These are phyloP conservation scores for Pachyseris speciosa DNA, from an alignment of 64 coral and sea anemone species.

Conservation along the genomic window DNA sequence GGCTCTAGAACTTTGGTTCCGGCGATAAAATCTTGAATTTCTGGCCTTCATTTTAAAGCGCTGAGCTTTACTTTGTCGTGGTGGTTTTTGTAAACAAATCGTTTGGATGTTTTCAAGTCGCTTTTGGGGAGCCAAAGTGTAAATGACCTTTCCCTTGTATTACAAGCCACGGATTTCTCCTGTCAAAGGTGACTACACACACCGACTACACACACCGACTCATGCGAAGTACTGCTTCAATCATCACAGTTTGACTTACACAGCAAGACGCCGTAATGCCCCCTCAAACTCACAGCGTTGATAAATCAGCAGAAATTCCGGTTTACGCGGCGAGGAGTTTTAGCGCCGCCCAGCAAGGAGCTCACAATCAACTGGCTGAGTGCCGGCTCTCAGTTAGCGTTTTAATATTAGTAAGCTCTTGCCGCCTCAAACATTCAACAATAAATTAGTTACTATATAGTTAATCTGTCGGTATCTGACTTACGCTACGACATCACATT, in stretches of 20 bases:
- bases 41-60: too few relatives aligned
- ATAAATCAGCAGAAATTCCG: neutral
- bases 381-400: neutral
- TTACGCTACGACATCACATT: neutral
- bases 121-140: neutral
- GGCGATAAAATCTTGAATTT: neutral
- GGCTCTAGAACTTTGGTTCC: neutral
- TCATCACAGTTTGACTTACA: neutral
- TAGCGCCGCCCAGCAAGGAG: neutral
- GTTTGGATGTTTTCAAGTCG: too few relatives aligned
- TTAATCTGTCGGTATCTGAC: neutral
- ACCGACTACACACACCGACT: neutral
- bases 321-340: neutral
- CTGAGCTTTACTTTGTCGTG: too few relatives aligned
- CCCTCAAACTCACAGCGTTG: slow-evolving; percentile 32
- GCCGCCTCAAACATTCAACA: slow-evolving; percentile 41
- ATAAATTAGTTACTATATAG: neutral
- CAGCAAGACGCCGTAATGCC: neutral
- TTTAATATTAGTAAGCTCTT: neutral
- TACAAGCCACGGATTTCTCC: too few relatives aligned
- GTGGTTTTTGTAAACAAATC: too few relatives aligned
- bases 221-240: neutral
- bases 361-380: neutral
- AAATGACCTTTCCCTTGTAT: neutral
- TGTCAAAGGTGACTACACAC: too few relatives aligned